These are phyloP conservation scores for Anthopleura xanthogrammica DNA, from an alignment of 92 coral and sea anemone species.

Conservation along the genomic window DNA sequence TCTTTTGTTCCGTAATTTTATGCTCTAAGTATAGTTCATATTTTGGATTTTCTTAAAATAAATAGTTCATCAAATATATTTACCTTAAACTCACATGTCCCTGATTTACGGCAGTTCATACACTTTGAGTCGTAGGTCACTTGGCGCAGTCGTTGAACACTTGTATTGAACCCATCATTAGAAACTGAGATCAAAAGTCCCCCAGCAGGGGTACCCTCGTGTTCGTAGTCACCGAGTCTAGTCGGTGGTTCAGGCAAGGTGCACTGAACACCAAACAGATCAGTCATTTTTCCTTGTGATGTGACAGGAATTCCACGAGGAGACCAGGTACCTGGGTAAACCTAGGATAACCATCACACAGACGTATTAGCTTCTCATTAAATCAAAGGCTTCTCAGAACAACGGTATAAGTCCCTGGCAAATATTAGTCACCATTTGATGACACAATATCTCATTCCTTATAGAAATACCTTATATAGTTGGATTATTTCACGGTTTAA, in stretches of 20 bases:
- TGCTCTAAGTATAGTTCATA: no score
- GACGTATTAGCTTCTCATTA: no score
- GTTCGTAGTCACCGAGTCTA: background rate
- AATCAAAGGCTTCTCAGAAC: no score
- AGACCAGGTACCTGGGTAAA: constrained; percentile 31
- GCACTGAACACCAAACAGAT: constrained; percentile 51
- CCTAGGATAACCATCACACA: constrained; percentile 13
- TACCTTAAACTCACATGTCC: constrained; percentile 45
- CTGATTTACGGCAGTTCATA: constrained; percentile 45
- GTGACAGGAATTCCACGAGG: constrained; percentile 29
- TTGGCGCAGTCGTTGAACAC: constrained; percentile 30
- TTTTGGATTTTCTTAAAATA: no score
- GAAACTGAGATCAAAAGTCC: constrained; percentile 51
- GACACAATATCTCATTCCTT: no score
- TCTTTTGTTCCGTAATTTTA: no score
- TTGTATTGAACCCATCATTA: constrained; percentile 40
- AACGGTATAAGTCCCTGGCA: no score
- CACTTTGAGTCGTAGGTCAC: constrained; percentile 58
- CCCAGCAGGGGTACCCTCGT: constrained; percentile 49
- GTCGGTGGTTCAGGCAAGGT: constrained; percentile 49
- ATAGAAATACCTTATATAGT: no score
- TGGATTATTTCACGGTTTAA: no score
- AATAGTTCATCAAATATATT: no score
- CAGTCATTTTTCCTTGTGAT: constrained; percentile 38
- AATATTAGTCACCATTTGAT: no score